phyloP scores from a whole-genome alignment of 1,140 invertebrate species.

The Drosophila ohnishii region DNA sequence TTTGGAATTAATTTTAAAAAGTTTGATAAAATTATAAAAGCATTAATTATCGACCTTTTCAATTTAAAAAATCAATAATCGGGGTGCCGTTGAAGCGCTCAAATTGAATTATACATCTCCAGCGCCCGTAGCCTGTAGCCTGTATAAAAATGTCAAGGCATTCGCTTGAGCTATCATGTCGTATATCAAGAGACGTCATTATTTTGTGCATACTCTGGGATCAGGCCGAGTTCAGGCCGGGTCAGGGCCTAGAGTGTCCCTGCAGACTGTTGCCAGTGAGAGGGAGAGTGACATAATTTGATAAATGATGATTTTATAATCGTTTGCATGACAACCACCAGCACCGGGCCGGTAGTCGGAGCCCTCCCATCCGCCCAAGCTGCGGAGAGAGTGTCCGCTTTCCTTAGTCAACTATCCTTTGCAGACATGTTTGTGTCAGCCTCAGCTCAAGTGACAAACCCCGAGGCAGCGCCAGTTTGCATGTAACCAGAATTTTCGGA shows the following conservation, averaged over 20 bases:
- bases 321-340: conserved; percentile 69
- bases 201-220: conserved; percentile 44
- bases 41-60: background rate
- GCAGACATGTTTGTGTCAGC: conserved; percentile 66
- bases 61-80: conserved; percentile 1
- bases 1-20: too few relatives aligned
- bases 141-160: conserved; percentile 46
- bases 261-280: conserved; percentile 58
- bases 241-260: conserved; percentile 39
- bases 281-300: conserved; percentile 68
- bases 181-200: conserved; percentile 63
- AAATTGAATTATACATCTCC: conserved; percentile 35
- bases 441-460: conserved; percentile 55
- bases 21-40: background rate
- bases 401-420: conserved; percentile 48
- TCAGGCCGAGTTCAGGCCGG: conserved; percentile 35
- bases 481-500: conserved; percentile 47
- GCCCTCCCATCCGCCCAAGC: background rate
- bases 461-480: conserved; percentile 49
- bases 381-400: conserved; percentile 39
- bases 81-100: background rate
- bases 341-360: conserved; percentile 14
- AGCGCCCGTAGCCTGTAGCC: background rate
- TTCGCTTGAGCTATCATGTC: conserved; percentile 24
- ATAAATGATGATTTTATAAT: conserved; percentile 82